Base-by-base conservation (phyloP, 2,113 vertebrate genomes). In the Odontesthes bonariensis region DNA sequence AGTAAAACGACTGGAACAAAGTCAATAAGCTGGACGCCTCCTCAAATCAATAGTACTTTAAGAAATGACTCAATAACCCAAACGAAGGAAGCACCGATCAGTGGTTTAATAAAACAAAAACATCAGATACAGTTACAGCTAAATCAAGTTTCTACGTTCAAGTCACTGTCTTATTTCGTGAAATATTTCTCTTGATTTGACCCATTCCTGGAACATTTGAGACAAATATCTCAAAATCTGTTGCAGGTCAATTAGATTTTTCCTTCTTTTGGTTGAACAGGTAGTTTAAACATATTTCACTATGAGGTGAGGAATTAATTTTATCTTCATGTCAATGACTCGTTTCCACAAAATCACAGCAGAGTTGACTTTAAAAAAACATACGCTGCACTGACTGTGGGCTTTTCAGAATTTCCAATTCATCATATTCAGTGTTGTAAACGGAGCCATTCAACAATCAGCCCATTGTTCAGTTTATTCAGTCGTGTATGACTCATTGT, bases 401-500 rank as follows among this genome's bases (percentile, higher is more conserved):
- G n/a, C n/a, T n/a, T n/a, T n/a, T n/a, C 3, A 12, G 33, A 49
- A 35, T n/a, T 69, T 55, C 0, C 3, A 3, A 63, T 22, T 42
- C n/a, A n/a, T 1, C 17, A 16, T 17, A 9, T 33, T 10, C 33
- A 19, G 52, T 40, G 33, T 51, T 23, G 31, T 14, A 22, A 7
- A 4, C 17, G 8, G 23, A 75, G 46, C 27, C 55, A 44, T 31
- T 27, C 14, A 20, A 52, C 42, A 0, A 62, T 5, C 54, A 8
- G 13, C 51, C 3, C 38, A 67, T 77, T 56, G 66, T 38, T 77
- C 31, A 16, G 5, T 74, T 59, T 63, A 83, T 78, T 76, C 22
- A 22, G 63, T 68, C 44, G 65, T 75, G 40, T 65, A 78, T 60
- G 53, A 72, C 59, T n/a, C 23, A 58, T 47, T 46, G 11, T 23